These are phyloP conservation scores for Stomorhina lunata DNA, from an alignment of 2,888 invertebrate genomes.

Conservation along the genomic window DNA sequence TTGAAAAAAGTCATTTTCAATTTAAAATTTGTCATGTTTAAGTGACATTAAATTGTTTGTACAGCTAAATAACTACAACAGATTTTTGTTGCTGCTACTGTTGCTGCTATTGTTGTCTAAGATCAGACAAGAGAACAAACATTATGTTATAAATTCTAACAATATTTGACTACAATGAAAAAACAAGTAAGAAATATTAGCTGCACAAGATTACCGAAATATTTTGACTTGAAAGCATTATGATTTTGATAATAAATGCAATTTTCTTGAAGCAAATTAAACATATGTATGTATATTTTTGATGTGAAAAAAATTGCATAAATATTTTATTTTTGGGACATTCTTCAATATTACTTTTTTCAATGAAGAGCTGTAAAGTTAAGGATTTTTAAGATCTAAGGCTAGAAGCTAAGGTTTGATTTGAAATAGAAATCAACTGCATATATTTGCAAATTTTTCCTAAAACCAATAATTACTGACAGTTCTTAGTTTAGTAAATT, in stretches of 20 bases:
- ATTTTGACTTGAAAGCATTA: conserved; percentile 5
- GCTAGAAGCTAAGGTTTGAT: no score
- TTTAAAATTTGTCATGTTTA: conserved; percentile 65
- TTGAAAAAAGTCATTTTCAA: conserved; percentile 57
- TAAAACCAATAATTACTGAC: no score
- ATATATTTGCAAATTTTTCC: no score
- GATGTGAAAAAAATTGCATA: neutral
- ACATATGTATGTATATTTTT: neutral
- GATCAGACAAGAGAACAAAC: conserved; percentile 31
- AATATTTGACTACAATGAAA: conserved; percentile 26
- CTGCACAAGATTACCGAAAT: neutral
- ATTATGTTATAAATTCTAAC: conserved; percentile 25
- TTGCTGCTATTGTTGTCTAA: neutral
- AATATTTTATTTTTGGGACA: neutral
- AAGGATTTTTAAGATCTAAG: neutral
- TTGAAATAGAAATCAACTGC: no score
- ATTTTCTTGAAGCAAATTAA: conserved; percentile 12
- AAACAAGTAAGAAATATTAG: neutral
- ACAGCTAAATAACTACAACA: conserved; percentile 50
- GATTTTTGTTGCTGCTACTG: conserved; percentile 40
- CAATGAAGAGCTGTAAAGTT: neutral
- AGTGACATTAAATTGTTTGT: conserved; percentile 64
- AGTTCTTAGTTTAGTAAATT: no score
- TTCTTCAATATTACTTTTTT: neutral
- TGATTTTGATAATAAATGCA: neutral